These are phyloP conservation scores for Barbus barbus DNA, from an alignment of 2,113 vertebrate genomes.

Conservation along the genomic window DNA sequence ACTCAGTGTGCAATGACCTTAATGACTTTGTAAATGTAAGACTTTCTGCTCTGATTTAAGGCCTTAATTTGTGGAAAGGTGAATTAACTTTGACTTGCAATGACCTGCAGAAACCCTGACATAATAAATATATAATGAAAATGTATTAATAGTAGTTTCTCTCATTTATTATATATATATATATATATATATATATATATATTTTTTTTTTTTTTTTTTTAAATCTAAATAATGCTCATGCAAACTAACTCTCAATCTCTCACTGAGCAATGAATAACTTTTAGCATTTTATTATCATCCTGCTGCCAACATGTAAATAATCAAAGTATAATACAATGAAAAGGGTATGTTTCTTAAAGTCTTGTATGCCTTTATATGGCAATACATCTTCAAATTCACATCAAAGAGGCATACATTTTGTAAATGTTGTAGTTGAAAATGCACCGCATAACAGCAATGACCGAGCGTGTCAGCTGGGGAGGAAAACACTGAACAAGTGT, in stretches of 20 bases:
- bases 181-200: no score
- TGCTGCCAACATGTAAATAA: not conserved
- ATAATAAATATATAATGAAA: not conserved
- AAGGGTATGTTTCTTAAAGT: not conserved
- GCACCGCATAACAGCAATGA: not conserved
- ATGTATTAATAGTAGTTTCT: no score
- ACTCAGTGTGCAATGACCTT: no score
- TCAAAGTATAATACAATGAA: not conserved
- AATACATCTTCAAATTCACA: not conserved
- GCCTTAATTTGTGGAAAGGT: not conserved
- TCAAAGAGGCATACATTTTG: not conserved
- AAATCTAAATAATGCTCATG: no score
- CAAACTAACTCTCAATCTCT: not conserved
- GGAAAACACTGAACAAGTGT: constrained; percentile 21
- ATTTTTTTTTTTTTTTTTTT: no score
- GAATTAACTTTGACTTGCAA: not conserved
- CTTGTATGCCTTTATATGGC: not conserved
- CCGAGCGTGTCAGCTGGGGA: not conserved
- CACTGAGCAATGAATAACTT: not conserved
- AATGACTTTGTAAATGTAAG: not conserved
- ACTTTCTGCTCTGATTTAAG: not conserved
- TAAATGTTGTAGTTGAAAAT: not conserved
- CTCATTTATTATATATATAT: not conserved
- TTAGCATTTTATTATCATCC: not conserved
- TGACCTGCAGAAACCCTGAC: not conserved